Percentiles rank a stretch among this genome's conserved stretches.
Evolutionary conservation across 2,888 invertebrate species (phyloP).

Genomic region (Sicus ferrugineus): DNA sequence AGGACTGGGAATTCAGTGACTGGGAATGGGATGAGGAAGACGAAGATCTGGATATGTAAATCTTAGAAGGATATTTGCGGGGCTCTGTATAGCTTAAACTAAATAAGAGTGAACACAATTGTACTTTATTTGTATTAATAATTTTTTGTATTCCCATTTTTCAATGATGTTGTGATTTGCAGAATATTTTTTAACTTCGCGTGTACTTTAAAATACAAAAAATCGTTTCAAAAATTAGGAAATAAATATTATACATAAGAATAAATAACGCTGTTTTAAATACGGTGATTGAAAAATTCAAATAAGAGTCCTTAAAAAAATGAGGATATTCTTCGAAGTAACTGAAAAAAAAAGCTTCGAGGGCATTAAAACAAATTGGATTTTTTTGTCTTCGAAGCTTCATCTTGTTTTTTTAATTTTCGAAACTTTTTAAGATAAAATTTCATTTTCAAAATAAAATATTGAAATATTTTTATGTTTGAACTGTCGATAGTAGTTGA

Average conservation of each 20-base stretch:
- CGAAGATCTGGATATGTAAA: slow-evolving; percentile 47
- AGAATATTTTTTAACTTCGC: slow-evolving; percentile 16
- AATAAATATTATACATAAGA: not conserved
- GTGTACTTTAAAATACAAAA: not conserved
- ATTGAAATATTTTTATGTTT: too few relatives aligned
- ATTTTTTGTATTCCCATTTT: slow-evolving; percentile 14
- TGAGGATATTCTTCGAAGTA: too few relatives aligned
- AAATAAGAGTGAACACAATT: not conserved
- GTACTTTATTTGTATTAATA: slow-evolving; percentile 1
- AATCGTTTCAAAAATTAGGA: not conserved
- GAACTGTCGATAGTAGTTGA: too few relatives aligned
- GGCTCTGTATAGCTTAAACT: not conserved
- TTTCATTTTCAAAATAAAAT: too few relatives aligned
- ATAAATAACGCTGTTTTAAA: too few relatives aligned
- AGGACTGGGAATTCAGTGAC: slow-evolving; percentile 56
- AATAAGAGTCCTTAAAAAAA: too few relatives aligned
- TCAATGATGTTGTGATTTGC: slow-evolving; percentile 26
- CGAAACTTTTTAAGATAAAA: too few relatives aligned
- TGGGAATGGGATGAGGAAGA: slow-evolving; percentile 59
- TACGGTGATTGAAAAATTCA: too few relatives aligned
- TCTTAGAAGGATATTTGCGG: not conserved
- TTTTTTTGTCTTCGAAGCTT: too few relatives aligned
- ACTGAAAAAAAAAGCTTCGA: too few relatives aligned
- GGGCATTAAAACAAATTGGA: too few relatives aligned
- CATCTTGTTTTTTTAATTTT: too few relatives aligned